These are phyloP conservation scores for Larimichthys crocea DNA, from an alignment of 2,113 vertebrate species.

Conservation along the genomic window DNA sequence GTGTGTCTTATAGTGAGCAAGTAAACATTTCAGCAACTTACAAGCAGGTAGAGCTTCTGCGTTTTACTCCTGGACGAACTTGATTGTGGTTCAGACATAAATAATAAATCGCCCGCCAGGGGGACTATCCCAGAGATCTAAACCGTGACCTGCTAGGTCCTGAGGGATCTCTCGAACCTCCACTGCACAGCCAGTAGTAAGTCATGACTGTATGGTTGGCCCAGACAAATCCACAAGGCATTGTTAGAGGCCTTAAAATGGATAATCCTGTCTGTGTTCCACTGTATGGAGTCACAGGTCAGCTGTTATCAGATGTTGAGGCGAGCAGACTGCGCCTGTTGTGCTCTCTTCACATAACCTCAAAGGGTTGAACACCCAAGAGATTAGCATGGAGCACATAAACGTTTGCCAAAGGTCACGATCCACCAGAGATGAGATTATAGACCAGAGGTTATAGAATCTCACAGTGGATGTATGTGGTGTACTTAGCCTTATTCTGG, in stretches of 20 bases:
- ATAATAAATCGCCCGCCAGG: not conserved
- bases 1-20: not conserved
- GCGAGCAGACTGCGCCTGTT: conserved; percentile 1
- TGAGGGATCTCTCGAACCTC: not conserved
- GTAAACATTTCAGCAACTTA: not conserved
- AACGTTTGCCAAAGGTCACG: conserved; percentile 5
- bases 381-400: conserved; percentile 13
- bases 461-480: not conserved
- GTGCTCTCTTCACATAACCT: conserved; percentile 18
- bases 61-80: not conserved
- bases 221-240: conserved; percentile 9
- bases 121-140: not conserved
- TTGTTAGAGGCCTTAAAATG: conserved; percentile 22
- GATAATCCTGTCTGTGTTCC: conserved; percentile 48
- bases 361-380: not conserved
- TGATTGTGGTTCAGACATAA: not conserved
- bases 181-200: not conserved
- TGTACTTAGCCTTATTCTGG: not conserved
- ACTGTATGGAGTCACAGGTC: conserved; percentile 40
- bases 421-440: conserved; percentile 22
- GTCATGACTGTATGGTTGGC: not conserved
- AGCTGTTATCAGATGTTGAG: conserved; percentile 43
- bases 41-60: not conserved
- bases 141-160: conserved; percentile 2
- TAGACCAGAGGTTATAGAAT: not conserved